Conservation (phyloP, 2,113 vertebrate species). For the Chionodraco myersi region DNA sequence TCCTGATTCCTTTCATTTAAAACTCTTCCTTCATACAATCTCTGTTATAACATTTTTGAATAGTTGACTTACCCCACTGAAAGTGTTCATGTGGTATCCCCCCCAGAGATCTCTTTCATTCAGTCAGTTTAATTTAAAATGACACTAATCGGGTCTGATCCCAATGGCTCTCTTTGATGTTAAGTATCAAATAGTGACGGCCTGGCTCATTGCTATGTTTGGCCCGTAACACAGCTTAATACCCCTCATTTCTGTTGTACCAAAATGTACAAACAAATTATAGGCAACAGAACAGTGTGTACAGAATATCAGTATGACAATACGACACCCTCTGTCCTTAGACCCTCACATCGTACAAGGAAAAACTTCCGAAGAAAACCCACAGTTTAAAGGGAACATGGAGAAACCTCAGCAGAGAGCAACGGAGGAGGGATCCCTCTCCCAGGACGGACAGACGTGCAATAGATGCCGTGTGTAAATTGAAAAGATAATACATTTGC, state of each 20-base stretch:
- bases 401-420: no score
- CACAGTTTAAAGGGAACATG: no score
- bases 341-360: no score
- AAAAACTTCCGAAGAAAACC: no score
- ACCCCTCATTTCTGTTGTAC: slow-evolving; percentile 12
- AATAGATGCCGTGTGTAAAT: no score
- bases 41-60: slow-evolving; percentile 1
- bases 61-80: neutral
- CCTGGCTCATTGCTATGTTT: slow-evolving; percentile 40
- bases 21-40: neutral
- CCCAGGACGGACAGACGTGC: no score
- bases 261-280: slow-evolving; percentile 14
- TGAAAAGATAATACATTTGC: no score
- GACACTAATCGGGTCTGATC: slow-evolving; percentile 39
- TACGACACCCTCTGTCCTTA: no score
- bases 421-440: no score
- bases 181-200: slow-evolving; percentile 21
- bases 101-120: slow-evolving; percentile 8
- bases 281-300: neutral
- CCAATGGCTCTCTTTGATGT: slow-evolving; percentile 16
- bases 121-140: slow-evolving; percentile 38
- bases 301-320: no score
- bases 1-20: neutral
- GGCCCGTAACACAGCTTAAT: slow-evolving; percentile 41
- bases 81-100: slow-evolving; percentile 4